Percentiles rank a stretch among this genome's conserved stretches.
Conservation (phyloP, 2,888 invertebrate genomes). For the Allacma fusca region DNA sequence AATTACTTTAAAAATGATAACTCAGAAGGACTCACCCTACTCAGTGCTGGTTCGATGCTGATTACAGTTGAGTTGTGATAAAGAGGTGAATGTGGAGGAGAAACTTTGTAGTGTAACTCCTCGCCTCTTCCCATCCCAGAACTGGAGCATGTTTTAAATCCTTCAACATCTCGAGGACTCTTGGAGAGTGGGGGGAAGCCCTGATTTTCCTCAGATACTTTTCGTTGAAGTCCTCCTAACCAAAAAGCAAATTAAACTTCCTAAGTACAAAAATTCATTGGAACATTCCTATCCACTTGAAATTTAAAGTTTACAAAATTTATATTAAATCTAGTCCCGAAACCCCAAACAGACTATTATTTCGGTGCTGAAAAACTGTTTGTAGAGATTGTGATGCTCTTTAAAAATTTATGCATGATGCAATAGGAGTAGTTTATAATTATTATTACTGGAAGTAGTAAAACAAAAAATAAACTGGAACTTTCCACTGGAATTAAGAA, state of each 20-base stretch:
- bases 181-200: conserved; percentile 28
- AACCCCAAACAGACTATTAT: too few relatives aligned
- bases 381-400: too few relatives aligned
- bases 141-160: conserved; percentile 33
- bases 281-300: too few relatives aligned
- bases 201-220: conserved; percentile 44
- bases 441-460: too few relatives aligned
- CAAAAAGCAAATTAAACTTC: neutral
- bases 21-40: conserved; percentile 42
- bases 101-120: conserved; percentile 35
- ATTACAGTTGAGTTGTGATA: conserved; percentile 45
- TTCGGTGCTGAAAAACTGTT: too few relatives aligned
- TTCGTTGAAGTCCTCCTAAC: conserved; percentile 45
- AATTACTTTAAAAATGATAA: too few relatives aligned
- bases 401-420: too few relatives aligned
- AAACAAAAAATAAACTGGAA: neutral
- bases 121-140: conserved; percentile 31
- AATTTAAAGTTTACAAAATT: too few relatives aligned
- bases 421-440: too few relatives aligned
- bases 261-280: too few relatives aligned
- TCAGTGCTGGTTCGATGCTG: conserved; percentile 41
- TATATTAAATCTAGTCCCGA: too few relatives aligned
- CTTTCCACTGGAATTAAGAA: too few relatives aligned
- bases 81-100: conserved; percentile 44
- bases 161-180: conserved; percentile 43